phyloP scores from a whole-genome alignment of 2,888 invertebrate genomes.

The Patella depressa region DNA sequence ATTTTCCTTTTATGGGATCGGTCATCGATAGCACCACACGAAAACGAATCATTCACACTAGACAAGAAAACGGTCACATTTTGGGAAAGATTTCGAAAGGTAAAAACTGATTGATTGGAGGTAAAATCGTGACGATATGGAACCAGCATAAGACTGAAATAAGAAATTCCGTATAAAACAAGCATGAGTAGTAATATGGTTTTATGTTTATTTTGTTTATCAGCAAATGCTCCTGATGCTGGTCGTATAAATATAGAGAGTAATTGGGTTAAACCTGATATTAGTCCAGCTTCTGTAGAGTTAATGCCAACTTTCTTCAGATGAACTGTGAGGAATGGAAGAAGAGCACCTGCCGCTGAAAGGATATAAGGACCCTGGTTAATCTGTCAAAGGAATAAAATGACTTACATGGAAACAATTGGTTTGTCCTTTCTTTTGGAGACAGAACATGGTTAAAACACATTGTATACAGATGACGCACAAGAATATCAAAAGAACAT shows the following conservation, averaged over 20 bases:
- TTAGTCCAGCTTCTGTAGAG: constrained; percentile 37
- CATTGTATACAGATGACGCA: too few relatives aligned
- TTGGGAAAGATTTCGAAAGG: constrained; percentile 18
- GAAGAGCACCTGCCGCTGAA: constrained; percentile 31
- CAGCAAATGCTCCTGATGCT: constrained; percentile 32
- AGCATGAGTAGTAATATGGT: constrained; percentile 25
- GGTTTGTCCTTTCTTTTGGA: too few relatives aligned
- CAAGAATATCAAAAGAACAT: too few relatives aligned
- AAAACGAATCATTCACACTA: constrained; percentile 19
- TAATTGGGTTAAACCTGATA: constrained; percentile 32
- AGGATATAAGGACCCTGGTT: neutral
- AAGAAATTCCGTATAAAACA: constrained; percentile 1
- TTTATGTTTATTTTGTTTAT: constrained; percentile 26
- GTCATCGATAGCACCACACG: constrained; percentile 22
- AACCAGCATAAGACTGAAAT: neutral
- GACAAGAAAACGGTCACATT: constrained; percentile 27
- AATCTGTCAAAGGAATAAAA: too few relatives aligned
- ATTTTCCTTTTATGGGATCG: neutral
- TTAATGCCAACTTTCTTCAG: constrained; percentile 33
- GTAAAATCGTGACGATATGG: neutral
- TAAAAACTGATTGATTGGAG: constrained; percentile 11
- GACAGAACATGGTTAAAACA: too few relatives aligned
- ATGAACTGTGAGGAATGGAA: constrained; percentile 37
- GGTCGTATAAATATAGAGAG: constrained; percentile 27
- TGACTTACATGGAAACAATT: too few relatives aligned